Conservation (phyloP, 2,113 vertebrate genomes). For the Malurus elegans region DNA sequence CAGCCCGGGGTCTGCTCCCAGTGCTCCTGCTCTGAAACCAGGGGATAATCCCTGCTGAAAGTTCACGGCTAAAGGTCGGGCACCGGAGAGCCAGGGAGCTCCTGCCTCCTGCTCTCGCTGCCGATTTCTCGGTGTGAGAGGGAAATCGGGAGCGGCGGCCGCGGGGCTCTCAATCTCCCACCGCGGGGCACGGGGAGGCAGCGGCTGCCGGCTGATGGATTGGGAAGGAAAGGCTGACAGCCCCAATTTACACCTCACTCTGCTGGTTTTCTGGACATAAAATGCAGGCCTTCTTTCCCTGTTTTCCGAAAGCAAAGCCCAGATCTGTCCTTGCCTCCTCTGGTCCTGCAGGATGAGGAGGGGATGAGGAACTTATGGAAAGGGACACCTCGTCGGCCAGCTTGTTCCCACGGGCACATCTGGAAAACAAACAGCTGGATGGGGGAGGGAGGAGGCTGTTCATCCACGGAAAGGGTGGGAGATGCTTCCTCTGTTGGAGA, state of each 20-base stretch:
- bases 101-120: not conserved
- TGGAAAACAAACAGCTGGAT: not conserved
- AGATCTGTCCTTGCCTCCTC: fast-evolving
- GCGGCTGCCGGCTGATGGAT: not conserved
- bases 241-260: not conserved
- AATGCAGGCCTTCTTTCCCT: not conserved
- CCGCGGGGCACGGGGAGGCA: not conserved
- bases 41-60: not conserved
- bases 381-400: not conserved
- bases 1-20: not conserved
- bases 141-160: fast-evolving
- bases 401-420: fast-evolving
- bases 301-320: not conserved
- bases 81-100: fast-evolving
- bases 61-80: not conserved
- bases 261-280: not conserved
- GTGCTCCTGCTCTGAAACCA: not conserved
- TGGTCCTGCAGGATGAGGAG: not conserved
- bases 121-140: not conserved
- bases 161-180: fast-evolving
- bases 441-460: not conserved
- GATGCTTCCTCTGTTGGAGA: not conserved
- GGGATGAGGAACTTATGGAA: not conserved
- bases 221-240: not conserved
- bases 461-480: not conserved